Evolutionary conservation across 1,140 invertebrate species (phyloP).

Genomic region (Panulirus ornatus): DNA sequence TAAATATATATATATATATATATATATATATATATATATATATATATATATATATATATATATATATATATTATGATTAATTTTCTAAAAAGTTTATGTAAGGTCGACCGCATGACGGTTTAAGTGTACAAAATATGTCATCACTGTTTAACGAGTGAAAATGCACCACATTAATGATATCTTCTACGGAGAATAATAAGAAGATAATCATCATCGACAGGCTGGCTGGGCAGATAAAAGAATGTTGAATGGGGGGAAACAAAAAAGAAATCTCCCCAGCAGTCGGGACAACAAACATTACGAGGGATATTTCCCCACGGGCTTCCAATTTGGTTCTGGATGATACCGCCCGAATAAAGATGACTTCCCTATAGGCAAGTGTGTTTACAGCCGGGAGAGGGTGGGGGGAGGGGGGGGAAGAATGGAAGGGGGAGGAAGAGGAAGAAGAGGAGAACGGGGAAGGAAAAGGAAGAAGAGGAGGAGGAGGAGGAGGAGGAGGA

Average conservation of each 20-base stretch:
- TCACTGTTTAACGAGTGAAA: neutral
- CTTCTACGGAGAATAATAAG: neutral
- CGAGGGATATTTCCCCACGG: neutral
- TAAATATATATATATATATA: neutral
- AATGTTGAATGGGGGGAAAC: neutral
- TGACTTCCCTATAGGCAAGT: neutral
- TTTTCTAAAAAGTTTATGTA: neutral
- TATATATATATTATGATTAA: too few relatives aligned
- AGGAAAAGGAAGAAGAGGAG: neutral
- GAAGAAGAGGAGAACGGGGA: neutral
- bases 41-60: neutral
- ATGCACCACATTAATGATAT: neutral
- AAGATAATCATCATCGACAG: too few relatives aligned
- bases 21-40: neutral
- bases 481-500: neutral
- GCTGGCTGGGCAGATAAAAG: neutral
- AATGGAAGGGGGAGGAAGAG: neutral
- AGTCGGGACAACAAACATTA: constrained; percentile 10
- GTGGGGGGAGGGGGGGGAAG: neutral
- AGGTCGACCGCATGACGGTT: neutral
- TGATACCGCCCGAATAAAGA: constrained; percentile 1
- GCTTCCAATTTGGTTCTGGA: neutral
- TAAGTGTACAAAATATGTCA: neutral
- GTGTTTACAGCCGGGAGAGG: neutral
- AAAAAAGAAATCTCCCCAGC: constrained; percentile 1